These are phyloP conservation scores for Cryptoblepharus egeriae DNA, from an alignment of 2,797 vertebrate genomes.

Conservation along the genomic window DNA sequence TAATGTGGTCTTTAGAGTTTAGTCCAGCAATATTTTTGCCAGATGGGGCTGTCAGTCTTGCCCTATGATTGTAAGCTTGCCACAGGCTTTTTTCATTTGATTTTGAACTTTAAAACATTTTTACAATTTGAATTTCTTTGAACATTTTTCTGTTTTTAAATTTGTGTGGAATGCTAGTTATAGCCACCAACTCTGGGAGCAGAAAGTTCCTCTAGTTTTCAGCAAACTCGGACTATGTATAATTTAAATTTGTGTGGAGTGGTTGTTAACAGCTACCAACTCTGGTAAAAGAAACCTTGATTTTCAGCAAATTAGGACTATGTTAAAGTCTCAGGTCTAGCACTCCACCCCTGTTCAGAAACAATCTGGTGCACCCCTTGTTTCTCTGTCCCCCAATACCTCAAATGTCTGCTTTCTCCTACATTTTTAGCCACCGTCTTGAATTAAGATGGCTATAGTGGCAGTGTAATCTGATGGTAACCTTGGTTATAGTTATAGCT, in stretches of 20 bases:
- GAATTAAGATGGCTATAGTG: not conserved
- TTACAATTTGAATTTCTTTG: not conserved
- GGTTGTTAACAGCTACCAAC: not conserved
- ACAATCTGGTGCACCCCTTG: not conserved
- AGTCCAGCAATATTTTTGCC: not conserved
- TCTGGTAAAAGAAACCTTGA: not conserved
- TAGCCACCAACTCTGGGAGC: not conserved
- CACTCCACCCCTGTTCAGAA: not conserved
- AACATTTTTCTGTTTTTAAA: not conserved
- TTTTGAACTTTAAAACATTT: not conserved
- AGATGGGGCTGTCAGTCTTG: not conserved
- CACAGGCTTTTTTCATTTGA: not conserved
- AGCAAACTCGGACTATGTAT: not conserved
- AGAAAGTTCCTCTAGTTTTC: not conserved
- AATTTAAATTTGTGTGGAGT: not conserved
- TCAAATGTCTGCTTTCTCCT: not conserved
- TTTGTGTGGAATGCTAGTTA: too few species aligned
- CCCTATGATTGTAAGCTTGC: not conserved
- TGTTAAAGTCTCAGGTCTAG: not conserved
- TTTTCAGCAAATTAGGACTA: not conserved
- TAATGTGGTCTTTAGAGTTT: not conserved
- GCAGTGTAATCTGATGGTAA: not conserved
- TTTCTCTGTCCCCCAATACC: not conserved
- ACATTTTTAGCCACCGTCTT: not conserved
- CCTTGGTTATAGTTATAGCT: not conserved